These are phyloP conservation scores for Saccopteryx bilineata DNA, from an alignment of 2,113 vertebrate species.

Conservation along the genomic window DNA sequence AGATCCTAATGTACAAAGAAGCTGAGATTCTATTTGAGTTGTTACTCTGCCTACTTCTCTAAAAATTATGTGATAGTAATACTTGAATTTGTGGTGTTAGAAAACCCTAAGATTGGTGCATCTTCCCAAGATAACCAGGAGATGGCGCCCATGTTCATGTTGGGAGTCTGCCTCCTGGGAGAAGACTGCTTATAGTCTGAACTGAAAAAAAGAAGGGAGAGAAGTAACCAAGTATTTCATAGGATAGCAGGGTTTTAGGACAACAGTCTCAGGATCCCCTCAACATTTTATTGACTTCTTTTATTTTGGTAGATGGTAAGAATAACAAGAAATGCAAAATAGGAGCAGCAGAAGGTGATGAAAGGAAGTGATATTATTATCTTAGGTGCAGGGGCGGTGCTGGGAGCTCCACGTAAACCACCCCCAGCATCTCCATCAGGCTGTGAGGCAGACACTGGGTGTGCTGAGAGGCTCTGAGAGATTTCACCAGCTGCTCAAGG, in stretches of 20 bases:
- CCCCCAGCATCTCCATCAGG: rapidly evolving
- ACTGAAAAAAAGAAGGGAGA: neutral
- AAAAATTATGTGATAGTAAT: neutral
- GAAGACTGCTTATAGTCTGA: rapidly evolving
- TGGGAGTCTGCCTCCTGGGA: no score
- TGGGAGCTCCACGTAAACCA: rapidly evolving
- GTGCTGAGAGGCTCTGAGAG: neutral
- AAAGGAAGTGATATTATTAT: neutral
- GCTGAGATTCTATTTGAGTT: neutral
- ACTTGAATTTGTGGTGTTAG: neutral
- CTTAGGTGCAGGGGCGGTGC: no score
- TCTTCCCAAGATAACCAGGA: neutral
- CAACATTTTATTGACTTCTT: neutral
- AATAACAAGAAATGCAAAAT: neutral
- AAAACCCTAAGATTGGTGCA: neutral
- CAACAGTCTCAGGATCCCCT: neutral
- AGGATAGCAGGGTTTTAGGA: neutral
- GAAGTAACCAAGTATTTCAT: rapidly evolving
- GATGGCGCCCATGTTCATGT: neutral
- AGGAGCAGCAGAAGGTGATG: neutral
- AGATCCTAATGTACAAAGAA: neutral
- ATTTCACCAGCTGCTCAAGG: neutral
- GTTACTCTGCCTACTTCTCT: neutral
- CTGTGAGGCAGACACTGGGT: neutral
- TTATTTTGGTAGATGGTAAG: neutral